Percentiles rank a stretch among this genome's conserved stretches.
phyloP scores from a whole-genome alignment of 2,888 invertebrate genomes.

The Latrodectus hesperus region DNA sequence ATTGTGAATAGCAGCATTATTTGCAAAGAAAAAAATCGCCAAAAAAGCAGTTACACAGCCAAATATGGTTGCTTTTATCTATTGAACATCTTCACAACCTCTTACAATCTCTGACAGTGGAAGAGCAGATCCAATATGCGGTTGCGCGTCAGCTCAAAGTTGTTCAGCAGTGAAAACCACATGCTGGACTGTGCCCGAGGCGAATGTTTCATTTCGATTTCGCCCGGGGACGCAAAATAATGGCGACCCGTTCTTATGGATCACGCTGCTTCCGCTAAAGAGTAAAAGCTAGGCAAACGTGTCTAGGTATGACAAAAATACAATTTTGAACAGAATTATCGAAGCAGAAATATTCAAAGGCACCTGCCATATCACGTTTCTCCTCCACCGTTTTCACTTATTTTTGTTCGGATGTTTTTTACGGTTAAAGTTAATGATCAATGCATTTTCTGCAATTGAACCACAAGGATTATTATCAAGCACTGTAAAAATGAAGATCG shows the following conservation, averaged over 20 bases:
- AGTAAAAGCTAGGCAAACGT: slow-evolving; percentile 40
- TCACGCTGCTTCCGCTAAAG: slow-evolving; percentile 4
- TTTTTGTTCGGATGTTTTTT: too few species aligned
- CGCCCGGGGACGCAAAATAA: slow-evolving; percentile 62
- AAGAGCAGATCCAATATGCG: slow-evolving; percentile 15
- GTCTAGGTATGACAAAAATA: too few species aligned
- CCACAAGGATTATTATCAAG: too few species aligned
- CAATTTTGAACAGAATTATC: too few species aligned
- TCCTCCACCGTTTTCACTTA: too few species aligned
- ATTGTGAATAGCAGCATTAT: too few species aligned
- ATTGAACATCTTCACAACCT: neutral
- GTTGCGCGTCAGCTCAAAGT: slow-evolving; percentile 21
- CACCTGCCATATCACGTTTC: too few species aligned
- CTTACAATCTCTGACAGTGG: slow-evolving; percentile 30
- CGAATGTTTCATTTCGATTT: slow-evolving; percentile 59
- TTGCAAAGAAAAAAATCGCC: slow-evolving; percentile 11
- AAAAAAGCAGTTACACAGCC: neutral
- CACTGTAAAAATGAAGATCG: too few species aligned
- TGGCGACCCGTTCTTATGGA: slow-evolving; percentile 19
- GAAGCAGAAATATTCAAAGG: too few species aligned
- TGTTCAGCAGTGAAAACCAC: slow-evolving; percentile 60
- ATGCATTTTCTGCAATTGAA: too few species aligned
- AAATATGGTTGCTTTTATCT: too few species aligned
- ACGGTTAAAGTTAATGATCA: too few species aligned
- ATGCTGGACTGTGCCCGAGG: slow-evolving; percentile 26